Evolutionary conservation across 2,888 invertebrate genomes (phyloP).

Genomic region (Scaptomyza cyrtandrae): DNA sequence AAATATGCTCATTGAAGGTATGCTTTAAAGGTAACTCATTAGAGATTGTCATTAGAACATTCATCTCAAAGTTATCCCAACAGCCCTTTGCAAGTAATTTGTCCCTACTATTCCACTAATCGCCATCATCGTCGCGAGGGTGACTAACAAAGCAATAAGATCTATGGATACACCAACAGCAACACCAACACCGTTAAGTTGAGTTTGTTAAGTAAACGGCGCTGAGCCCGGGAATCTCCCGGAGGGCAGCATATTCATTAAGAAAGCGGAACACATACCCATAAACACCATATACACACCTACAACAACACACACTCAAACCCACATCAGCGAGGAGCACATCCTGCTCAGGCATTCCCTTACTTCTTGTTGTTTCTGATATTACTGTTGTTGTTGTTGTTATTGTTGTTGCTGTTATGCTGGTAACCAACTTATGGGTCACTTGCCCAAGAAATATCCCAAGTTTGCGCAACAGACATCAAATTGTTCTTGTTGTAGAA

Average conservation of each 20-base stretch:
- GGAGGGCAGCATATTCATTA: conserved; percentile 73
- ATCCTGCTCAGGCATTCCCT: conserved; percentile 44
- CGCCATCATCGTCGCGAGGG: conserved; percentile 61
- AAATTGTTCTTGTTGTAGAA: conserved; percentile 49
- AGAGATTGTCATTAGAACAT: not conserved
- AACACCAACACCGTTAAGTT: conserved; percentile 53
- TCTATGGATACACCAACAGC: conserved; percentile 59
- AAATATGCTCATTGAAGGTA: too few species aligned
- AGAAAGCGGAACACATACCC: conserved; percentile 34
- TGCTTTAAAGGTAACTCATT: not conserved
- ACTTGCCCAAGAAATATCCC: conserved; percentile 63
- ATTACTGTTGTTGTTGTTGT: conserved; percentile 20
- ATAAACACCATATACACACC: not conserved
- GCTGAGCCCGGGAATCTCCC: conserved; percentile 26
- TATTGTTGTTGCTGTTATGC: conserved; percentile 28
- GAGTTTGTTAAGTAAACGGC: conserved; percentile 74
- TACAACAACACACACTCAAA: conserved; percentile 6
- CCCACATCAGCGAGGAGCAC: conserved; percentile 18
- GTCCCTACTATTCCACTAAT: not conserved
- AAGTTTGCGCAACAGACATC: conserved; percentile 61
- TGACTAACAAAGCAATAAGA: conserved; percentile 78
- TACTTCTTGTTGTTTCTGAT: conserved; percentile 32
- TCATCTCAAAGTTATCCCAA: conserved; percentile 17
- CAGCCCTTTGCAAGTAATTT: conserved; percentile 18
- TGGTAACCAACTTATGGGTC: conserved; percentile 66